Base-by-base conservation (phyloP, 1,140 invertebrate genomes). In the Venturia canescens region DNA sequence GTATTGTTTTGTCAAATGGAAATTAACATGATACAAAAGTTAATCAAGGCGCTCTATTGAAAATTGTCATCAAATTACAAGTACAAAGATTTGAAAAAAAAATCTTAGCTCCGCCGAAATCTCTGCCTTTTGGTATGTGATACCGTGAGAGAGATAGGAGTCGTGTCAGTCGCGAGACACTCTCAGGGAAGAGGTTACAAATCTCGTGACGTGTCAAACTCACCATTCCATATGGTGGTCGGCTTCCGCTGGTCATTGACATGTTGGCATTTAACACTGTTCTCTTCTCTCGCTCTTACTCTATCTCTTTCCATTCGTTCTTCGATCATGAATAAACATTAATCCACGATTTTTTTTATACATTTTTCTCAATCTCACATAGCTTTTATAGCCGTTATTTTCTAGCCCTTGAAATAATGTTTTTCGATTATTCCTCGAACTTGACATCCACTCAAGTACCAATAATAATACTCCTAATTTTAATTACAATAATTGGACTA, bases 191-290 rank as follows among this genome's bases (percentile, higher is more conserved):
- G 89, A 91, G 90, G 90, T 91, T 91, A 91, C 85, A 86, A 84
- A 90, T 89, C 86, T 89, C 84, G 88, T 91, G 90, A 91, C 90
- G 90, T 91, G 90, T 91, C 90, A 91, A 89, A 85, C 88, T 90
- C 66, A 31, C 86, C 89, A 90, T 91, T 91, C 90, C 89, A 91
- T 91, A 91, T 91, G 90, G 90, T 91, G 88, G 88, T 86, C 85
- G 80, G 82, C 81, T 82, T 85, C 84, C 79, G 79, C 81, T 89
- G 88, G 89, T 90, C 89, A 89, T 88, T 91, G 88, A 90, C 90
- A 90, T 89, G 86, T 69, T 86, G 84, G 84, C 86, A 84, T 86
- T 86, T 86, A 83, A 85, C 78, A 71, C 75, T 50, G 79, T 81
- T 85, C 50, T 76, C 7, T 70, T 83, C 11, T 34, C 21, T n/a